A percentile compares a stretch with the other conserved stretches of the same genome.
phyloP scores from a whole-genome alignment of 2,113 vertebrate species.

The Vulpes ferrilata region DNA sequence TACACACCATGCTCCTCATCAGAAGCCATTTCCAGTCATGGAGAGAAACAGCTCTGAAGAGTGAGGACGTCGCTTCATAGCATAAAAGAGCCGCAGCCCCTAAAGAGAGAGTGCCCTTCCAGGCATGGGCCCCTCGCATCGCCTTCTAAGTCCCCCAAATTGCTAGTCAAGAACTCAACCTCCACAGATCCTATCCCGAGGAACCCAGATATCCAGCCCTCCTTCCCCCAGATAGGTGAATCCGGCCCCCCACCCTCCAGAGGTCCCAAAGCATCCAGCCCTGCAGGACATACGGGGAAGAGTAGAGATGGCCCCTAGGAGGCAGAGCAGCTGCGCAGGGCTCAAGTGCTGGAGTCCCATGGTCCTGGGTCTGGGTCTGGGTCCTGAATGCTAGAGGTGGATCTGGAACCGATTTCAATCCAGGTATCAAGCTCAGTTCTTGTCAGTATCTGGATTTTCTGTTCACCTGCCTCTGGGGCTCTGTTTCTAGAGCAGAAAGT shows the following conservation, averaged over 20 bases:
- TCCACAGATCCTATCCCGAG: background rate
- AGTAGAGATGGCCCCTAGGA: conserved; percentile 66
- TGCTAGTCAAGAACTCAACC: background rate
- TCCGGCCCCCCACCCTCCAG: background rate
- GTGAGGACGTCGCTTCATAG: conserved; percentile 75
- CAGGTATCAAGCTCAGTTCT: conserved; percentile 43
- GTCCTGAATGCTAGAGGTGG: conserved; percentile 25
- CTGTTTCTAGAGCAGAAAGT: conserved; percentile 56
- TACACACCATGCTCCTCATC: conserved; percentile 74
- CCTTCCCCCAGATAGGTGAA: background rate
- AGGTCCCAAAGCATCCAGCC: background rate
- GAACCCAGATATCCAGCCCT: background rate
- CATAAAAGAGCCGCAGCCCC: conserved; percentile 73
- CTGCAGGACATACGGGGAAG: conserved; percentile 71
- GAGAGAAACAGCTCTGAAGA: conserved; percentile 72
- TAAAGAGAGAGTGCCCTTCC: conserved; percentile 43
- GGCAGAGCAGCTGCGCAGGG: conserved; percentile 64
- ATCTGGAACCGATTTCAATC: conserved; percentile 49
- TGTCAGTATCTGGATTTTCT: conserved; percentile 2
- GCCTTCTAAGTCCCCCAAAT: background rate
- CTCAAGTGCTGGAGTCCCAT: conserved; percentile 54
- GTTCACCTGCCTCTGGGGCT: conserved; percentile 41
- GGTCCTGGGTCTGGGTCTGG: conserved; percentile 22
- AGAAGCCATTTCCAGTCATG: conserved; percentile 69
- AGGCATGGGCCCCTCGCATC: background rate